phyloP scores from a whole-genome alignment of 2,888 invertebrate species.

The Pollenia angustigena region DNA sequence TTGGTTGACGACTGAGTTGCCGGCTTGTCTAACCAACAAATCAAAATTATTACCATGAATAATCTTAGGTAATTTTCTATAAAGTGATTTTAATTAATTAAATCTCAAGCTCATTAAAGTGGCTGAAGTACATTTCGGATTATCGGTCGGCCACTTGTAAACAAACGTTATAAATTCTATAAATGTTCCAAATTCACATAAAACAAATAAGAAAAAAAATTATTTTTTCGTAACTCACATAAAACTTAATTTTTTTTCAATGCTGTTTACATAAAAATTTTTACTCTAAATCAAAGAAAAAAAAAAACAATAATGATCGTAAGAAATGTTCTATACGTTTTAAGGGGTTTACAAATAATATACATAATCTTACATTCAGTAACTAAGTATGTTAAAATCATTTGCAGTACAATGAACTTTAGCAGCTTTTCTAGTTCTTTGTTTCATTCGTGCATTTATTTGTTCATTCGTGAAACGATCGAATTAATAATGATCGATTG shows the following conservation, averaged over 20 bases:
- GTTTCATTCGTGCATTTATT: no score
- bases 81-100: slow-evolving; percentile 60
- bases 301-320: not conserved
- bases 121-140: not conserved
- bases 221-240: not conserved
- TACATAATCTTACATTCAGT: not conserved
- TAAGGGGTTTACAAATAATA: not conserved
- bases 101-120: slow-evolving; percentile 40
- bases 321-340: not conserved
- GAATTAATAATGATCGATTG: slow-evolving; percentile 51
- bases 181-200: not conserved
- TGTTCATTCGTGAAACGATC: slow-evolving; percentile 54
- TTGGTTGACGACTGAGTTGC: not conserved
- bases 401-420: slow-evolving; percentile 59
- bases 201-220: not conserved
- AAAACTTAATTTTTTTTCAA: no score
- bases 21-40: not conserved
- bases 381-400: slow-evolving; percentile 20
- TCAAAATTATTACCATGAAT: slow-evolving; percentile 27
- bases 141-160: not conserved
- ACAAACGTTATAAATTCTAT: no score
- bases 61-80: slow-evolving; percentile 52
- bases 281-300: not conserved
- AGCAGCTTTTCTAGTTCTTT: not conserved
- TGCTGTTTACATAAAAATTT: no score